A percentile compares a stretch with the other conserved stretches of the same genome.
Conservation (phyloP, 2,113 vertebrate genomes). For the Casuarius casuarius region DNA sequence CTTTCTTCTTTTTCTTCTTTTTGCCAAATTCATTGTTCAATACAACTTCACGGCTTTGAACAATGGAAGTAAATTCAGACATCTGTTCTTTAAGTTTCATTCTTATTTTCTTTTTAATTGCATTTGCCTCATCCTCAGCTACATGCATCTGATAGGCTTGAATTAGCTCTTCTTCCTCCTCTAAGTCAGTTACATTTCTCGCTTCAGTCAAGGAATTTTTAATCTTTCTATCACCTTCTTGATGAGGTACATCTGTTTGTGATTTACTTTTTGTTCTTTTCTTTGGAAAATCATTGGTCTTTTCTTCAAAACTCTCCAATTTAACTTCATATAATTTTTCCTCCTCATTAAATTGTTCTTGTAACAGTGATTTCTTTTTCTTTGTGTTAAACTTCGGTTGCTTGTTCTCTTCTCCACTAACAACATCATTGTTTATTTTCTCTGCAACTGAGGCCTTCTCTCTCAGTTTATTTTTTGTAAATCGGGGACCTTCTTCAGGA, state of each 20-base stretch:
- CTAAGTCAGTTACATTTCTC: constrained; percentile 43
- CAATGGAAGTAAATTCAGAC: constrained; percentile 49
- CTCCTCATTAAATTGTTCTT: constrained; percentile 65
- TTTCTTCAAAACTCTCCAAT: constrained; percentile 42
- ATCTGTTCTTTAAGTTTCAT: constrained; percentile 81
- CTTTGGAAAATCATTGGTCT: constrained; percentile 48
- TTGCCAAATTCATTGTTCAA: constrained; percentile 82
- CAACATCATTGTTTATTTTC: constrained; percentile 78
- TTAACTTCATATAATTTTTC: constrained; percentile 47
- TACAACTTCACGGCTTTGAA: constrained; percentile 64
- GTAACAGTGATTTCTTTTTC: constrained; percentile 65
- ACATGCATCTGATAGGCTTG: constrained; percentile 86
- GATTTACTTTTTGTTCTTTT: constrained; percentile 51
- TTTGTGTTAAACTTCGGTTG: constrained; percentile 73
- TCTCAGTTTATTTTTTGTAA: constrained; percentile 82
- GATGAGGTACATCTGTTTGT: constrained; percentile 59
- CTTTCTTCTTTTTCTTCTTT: constrained; percentile 90
- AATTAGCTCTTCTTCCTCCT: constrained; percentile 82
- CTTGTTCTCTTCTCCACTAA: constrained; percentile 68
- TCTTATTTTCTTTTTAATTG: constrained; percentile 79
- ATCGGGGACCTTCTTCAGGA: constrained; percentile 78
- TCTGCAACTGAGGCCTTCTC: constrained; percentile 71
- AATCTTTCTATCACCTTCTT: constrained; percentile 67
- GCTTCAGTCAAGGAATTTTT: constrained; percentile 68
- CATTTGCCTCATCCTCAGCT: constrained; percentile 81